Percentiles rank a stretch among this genome's conserved stretches.
These are phyloP conservation scores for Caenorhabditis macrosperma DNA, from an alignment of 2,888 invertebrate species.

Conservation along the genomic window DNA sequence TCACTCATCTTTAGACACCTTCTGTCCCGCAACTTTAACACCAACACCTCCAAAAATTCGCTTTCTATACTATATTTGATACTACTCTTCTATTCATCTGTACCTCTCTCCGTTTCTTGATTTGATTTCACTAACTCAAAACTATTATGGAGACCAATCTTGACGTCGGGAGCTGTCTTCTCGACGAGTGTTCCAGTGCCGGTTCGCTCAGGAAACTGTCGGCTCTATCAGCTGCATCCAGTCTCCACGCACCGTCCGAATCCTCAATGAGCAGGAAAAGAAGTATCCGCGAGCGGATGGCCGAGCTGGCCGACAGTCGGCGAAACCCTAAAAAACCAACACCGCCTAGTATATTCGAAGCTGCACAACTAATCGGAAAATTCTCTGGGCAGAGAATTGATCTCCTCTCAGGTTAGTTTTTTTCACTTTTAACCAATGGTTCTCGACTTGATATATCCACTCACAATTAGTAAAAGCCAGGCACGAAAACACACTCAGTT, in stretches of 20 bases:
- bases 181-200: slow-evolving; percentile 59
- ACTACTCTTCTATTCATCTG: neutral
- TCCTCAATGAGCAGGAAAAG: slow-evolving; percentile 66
- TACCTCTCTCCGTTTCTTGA: neutral
- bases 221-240: slow-evolving; percentile 58
- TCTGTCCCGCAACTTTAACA: slow-evolving; percentile 39
- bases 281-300: slow-evolving; percentile 67
- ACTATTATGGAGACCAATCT: slow-evolving; percentile 60
- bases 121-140: slow-evolving; percentile 7
- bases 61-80: neutral
- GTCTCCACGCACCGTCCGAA: slow-evolving; percentile 63
- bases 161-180: slow-evolving; percentile 58
- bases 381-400: slow-evolving; percentile 72
- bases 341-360: slow-evolving; percentile 71
- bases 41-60: neutral
- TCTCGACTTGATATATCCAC: neutral
- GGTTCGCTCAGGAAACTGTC: slow-evolving; percentile 55
- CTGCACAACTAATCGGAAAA: slow-evolving; percentile 69
- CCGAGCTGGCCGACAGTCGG: slow-evolving; percentile 61
- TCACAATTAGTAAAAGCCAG: neutral
- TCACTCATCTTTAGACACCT: slow-evolving; percentile 55
- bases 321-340: slow-evolving; percentile 65
- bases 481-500: slow-evolving; percentile 13
- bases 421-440: slow-evolving; percentile 5
- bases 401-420: slow-evolving; percentile 71